Base-by-base conservation (phyloP, 1,140 invertebrate species). In the Belonocnema kinseyi region DNA sequence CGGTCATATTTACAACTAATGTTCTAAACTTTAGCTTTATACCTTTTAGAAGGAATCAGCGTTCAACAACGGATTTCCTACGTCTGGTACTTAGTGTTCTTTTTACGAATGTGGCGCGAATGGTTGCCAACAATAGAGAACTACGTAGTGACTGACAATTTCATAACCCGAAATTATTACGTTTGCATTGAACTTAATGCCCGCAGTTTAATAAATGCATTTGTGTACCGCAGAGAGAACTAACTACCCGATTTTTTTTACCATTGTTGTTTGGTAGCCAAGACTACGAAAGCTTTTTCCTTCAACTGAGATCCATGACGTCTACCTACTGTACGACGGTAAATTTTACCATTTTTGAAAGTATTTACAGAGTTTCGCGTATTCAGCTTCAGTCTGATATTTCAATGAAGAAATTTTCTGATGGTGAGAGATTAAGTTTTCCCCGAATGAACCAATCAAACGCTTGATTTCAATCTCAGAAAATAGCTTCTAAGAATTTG, bases 111-210 rank as follows among this genome's bases (percentile, higher is more conserved):
- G 33, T 80, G 75, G 73, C 51, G 75, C 8, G 16, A 14, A 16
- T 77, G 72, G 79, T 26, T 77, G 17, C 2, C 10, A 13, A 6
- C 33, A 14, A 56, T 40, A 10, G 21, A 50, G 46, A 19, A 76
- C 14, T 80, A 80, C 54, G 70, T 46, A n/a, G 71, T 80, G 17
- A 53, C 52, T 17, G 54, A 80, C 50, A 76, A 80, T 54, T 76
- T 80, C n/a, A 53, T 80, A 16, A 52, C 74, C 17, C 40, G 72
- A 12, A 79, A 76, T 73, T 53, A 1, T 19, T 79, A 79, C 33
- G 5, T 76, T n/a, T 76, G 75, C 11, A 80, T 74, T 17, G 78
- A 80, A 74, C 19, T 76, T 26, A 74, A 76, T 74, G 78, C 78
- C 14, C 78, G 77, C 53, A 58, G 72, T 19, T 56, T 77, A 16